Evolutionary conservation across 2,797 vertebrate genomes (phyloP).

Genomic region (Jordanella pulchra): DNA sequence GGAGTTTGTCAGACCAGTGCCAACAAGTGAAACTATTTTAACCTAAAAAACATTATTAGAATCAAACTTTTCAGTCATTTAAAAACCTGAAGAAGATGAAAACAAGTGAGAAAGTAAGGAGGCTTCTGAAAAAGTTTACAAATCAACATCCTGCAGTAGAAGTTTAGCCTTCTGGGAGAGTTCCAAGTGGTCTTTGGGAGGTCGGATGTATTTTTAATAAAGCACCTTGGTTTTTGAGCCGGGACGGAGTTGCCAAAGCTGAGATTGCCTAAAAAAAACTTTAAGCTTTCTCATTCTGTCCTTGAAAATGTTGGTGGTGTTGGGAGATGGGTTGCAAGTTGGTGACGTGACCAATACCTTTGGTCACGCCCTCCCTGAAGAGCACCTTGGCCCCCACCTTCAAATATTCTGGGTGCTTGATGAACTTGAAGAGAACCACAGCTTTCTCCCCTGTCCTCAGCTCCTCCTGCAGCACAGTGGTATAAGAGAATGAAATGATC

Average conservation of each 20-base stretch:
- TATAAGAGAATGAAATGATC: not conserved
- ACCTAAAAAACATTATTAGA: constrained; percentile 15
- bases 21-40: constrained; percentile 22
- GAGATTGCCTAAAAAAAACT: constrained; percentile 6
- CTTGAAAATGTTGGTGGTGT: constrained; percentile 55
- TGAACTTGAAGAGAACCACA: constrained; percentile 92
- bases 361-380: constrained; percentile 95
- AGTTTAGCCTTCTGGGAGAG: constrained; percentile 17
- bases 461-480: constrained; percentile 83
- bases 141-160: constrained; percentile 14
- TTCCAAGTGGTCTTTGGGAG: constrained; percentile 33
- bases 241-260: constrained; percentile 43
- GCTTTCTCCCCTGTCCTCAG: constrained; percentile 97
- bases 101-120: constrained; percentile 23
- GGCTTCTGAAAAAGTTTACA: constrained; percentile 44
- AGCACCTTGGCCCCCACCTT: constrained; percentile 96
- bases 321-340: constrained; percentile 85
- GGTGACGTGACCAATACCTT: constrained; percentile 97
- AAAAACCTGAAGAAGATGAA: constrained; percentile 38
- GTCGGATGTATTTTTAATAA: constrained; percentile 19
- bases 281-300: constrained; percentile 60
- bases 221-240: constrained; percentile 41
- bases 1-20: constrained; percentile 14
- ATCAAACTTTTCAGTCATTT: constrained; percentile 28
- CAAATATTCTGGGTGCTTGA: constrained; percentile 98